These are phyloP conservation scores for Acanthornis magna DNA, from an alignment of 2,797 vertebrate species.

Conservation along the genomic window DNA sequence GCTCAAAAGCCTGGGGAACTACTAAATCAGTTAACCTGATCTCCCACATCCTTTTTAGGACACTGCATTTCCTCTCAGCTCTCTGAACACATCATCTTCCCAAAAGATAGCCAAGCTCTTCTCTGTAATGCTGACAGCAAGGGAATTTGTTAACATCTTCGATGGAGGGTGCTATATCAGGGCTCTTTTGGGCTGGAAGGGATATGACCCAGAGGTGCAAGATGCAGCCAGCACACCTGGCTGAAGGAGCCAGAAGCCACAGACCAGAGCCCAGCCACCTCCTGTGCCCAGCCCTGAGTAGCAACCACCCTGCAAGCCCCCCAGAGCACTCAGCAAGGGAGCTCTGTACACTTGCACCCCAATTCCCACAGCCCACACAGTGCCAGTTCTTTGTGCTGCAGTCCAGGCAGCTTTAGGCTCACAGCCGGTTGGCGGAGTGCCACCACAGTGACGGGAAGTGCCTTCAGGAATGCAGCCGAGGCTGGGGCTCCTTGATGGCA, in stretches of 20 bases:
- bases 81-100: not conserved
- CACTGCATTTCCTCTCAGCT: not conserved
- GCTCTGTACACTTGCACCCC: accelerated
- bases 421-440: not conserved
- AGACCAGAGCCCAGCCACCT: not conserved
- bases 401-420: not conserved
- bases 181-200: not conserved
- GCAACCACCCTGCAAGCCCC: accelerated
- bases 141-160: not conserved
- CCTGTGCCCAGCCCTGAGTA: not conserved
- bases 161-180: not conserved
- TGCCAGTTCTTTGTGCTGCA: not conserved
- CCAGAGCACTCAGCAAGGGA: accelerated
- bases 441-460: accelerated
- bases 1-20: not conserved
- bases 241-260: not conserved
- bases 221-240: not conserved
- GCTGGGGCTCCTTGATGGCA: not conserved
- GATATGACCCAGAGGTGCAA: not conserved
- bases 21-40: accelerated
- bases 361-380: accelerated
- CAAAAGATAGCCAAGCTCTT: not conserved
- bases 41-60: not conserved
- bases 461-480: not conserved
- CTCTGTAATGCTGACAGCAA: not conserved